Percentiles rank a stretch among this genome's conserved stretches.
These are phyloP conservation scores for Martes flavigula DNA, from an alignment of 2,797 vertebrate species.

Conservation along the genomic window DNA sequence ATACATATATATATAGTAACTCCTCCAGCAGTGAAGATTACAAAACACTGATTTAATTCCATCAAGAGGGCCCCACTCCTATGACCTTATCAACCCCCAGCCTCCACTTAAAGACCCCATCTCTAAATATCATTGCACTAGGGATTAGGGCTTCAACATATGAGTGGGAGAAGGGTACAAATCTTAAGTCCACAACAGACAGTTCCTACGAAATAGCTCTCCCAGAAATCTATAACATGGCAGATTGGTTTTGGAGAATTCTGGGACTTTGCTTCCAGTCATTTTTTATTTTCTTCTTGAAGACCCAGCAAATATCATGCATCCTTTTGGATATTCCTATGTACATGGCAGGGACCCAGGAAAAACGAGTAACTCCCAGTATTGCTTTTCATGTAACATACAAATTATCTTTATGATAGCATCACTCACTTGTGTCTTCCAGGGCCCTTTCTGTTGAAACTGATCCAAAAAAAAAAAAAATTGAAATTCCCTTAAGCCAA, in stretches of 20 bases:
- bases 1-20: neutral
- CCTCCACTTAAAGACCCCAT: neutral
- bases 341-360: neutral
- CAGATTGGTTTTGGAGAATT: neutral
- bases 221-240: neutral
- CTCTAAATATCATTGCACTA: neutral
- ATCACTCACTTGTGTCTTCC: neutral
- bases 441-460: neutral
- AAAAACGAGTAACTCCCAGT: neutral
- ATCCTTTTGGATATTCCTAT: neutral
- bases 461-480: neutral
- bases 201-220: neutral
- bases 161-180: neutral
- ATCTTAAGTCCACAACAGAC: neutral
- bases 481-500: neutral
- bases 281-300: neutral
- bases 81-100: neutral
- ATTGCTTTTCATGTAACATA: neutral
- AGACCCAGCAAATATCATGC: neutral
- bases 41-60: neutral
- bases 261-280: neutral
- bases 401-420: neutral
- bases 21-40: neutral
- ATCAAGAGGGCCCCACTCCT: neutral
- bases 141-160: neutral